Conservation (phyloP, 2,797 vertebrate genomes). For the Bradypodion pumilum region DNA sequence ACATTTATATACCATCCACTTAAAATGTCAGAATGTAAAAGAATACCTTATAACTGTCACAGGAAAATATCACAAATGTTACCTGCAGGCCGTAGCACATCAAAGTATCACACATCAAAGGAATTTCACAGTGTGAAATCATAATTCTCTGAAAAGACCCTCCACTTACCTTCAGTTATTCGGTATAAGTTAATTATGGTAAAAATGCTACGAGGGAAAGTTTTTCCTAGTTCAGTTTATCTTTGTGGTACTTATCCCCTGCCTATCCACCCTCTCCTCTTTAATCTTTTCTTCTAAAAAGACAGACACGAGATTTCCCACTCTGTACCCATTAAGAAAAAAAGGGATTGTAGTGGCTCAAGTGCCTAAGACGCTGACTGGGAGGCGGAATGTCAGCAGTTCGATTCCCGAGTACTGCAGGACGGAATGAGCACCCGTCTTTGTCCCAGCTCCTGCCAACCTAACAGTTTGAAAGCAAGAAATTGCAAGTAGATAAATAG, state of each 20-base stretch:
- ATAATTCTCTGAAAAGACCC: background rate
- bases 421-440: no score
- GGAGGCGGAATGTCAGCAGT: no score
- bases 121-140: background rate
- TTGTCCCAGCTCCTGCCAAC: no score
- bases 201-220: background rate
- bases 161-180: background rate
- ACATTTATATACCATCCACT: no score
- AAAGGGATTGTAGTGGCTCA: no score
- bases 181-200: background rate
- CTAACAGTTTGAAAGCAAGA: no score
- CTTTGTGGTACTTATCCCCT: background rate
- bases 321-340: background rate
- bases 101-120: background rate
- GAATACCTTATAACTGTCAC: background rate
- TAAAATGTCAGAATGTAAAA: background rate
- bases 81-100: background rate
- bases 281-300: background rate
- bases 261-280: background rate
- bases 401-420: no score
- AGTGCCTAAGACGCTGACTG: no score
- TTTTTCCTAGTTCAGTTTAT: background rate
- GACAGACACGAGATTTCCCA: background rate
- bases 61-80: background rate
- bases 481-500: no score